Conservation (phyloP, 2,797 vertebrate species). For the Platalea minor region DNA sequence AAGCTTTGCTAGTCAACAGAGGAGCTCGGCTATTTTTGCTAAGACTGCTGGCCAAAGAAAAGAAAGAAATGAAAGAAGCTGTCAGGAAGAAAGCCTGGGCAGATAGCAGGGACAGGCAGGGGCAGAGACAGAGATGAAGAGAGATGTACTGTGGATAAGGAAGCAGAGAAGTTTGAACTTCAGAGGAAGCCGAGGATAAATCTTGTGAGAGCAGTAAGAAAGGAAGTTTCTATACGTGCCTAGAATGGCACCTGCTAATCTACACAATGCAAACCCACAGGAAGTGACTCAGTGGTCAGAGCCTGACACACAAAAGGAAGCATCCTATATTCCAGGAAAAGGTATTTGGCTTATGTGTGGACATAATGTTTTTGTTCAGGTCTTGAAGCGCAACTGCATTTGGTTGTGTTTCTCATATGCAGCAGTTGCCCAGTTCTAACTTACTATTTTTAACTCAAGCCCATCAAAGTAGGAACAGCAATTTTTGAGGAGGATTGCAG, state of each 20-base stretch:
- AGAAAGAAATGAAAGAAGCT: not conserved
- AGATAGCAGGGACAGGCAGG: not conserved
- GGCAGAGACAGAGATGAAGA: not conserved
- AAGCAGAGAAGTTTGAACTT: not conserved
- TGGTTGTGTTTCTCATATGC: not conserved
- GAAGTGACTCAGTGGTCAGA: slow-evolving; percentile 73
- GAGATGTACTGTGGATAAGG: not conserved
- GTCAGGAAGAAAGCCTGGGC: not conserved
- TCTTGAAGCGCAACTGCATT: not conserved
- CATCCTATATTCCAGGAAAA: slow-evolving; percentile 52
- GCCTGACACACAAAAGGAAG: slow-evolving; percentile 65
- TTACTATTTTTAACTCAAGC: slow-evolving; percentile 16
- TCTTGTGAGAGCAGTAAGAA: slow-evolving; percentile 9
- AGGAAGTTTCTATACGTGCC: slow-evolving; percentile 63
- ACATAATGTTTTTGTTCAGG: slow-evolving; percentile 23
- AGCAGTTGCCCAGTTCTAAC: not conserved
- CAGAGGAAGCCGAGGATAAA: slow-evolving; percentile 12
- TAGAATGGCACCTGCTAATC: slow-evolving; percentile 71
- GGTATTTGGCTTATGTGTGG: slow-evolving; percentile 26
- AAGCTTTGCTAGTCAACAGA: not conserved
- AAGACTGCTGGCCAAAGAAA: not conserved
- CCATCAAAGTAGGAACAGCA: not conserved
- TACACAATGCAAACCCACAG: slow-evolving; percentile 58
- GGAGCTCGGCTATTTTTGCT: not conserved
- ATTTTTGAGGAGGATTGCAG: not conserved